Evolutionary conservation across 2,113 vertebrate species (phyloP), one percentile per base, ranked within the genome.

Genomic region (Peromyscus leucopus): DNA sequence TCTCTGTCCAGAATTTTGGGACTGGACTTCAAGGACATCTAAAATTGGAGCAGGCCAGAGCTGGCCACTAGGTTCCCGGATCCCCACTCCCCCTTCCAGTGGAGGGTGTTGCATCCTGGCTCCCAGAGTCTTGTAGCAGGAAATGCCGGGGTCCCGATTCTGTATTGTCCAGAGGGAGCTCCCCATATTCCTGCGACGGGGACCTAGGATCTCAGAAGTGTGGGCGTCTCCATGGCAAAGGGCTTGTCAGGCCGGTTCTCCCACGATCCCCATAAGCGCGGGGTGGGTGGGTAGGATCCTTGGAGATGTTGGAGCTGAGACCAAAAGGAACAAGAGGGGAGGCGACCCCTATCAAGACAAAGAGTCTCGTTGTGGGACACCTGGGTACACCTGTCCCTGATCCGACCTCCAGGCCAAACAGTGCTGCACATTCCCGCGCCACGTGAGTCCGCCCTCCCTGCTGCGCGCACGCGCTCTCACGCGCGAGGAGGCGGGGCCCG

Each of bases 401-500:
- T 24, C 24, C 24, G 76, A 74, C 89, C 95, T 95, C 71, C 0
- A 5, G 46, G 82, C 95, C 31, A 46, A 69, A 42, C n/a, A 7
- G 61, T 12, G 71, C 42, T 2, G 96, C 98, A 97, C 97, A 97
- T 95, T 97, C 96, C 95, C 42, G 39, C 63, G 65, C 97, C 97
- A 97, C 97, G 96, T 97, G 97, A 98, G 93, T 86, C 90, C 80
- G 82, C 22, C 26, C 33, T n/a, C 55, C 72, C 90, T 79, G 59
- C 75, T 0, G 65, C 31, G 74, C 94, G 97, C 97, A 97, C 71
- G 97, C 96, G 95, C 85, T 33, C 76, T 94, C 90, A 84, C 94
- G 94, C 76, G 94, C 78, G 83, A 84, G 42, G 91, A 84, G 97
- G 93, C 48, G 97, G 93, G 90, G 94, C 75, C 78, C 39, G 89